Conservation (phyloP, 2,797 vertebrate genomes). For the Enoplosus armatus region DNA sequence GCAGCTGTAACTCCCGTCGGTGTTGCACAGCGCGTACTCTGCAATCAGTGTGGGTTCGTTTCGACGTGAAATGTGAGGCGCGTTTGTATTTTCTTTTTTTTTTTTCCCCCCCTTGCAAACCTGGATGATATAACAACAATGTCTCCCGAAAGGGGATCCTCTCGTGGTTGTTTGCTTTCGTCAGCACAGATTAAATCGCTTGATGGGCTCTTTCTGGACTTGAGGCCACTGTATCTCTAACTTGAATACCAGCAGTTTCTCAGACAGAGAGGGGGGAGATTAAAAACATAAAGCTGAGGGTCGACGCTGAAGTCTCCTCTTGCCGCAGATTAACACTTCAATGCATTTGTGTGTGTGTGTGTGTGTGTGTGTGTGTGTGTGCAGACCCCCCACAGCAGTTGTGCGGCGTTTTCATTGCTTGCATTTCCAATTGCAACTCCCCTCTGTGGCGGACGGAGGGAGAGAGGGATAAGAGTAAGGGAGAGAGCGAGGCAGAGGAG, state of each 20-base stretch:
- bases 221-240: neutral
- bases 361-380: slow-evolving; percentile 19
- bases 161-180: neutral
- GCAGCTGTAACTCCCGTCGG: slow-evolving; percentile 47
- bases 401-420: neutral
- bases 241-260: slow-evolving; percentile 35
- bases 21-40: slow-evolving; percentile 6
- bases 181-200: slow-evolving; percentile 19
- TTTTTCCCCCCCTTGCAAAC: slow-evolving; percentile 21
- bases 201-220: slow-evolving; percentile 22
- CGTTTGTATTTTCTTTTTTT: neutral
- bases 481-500: slow-evolving; percentile 26
- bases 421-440: slow-evolving; percentile 52
- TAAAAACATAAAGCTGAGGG: slow-evolving; percentile 49
- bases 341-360: slow-evolving; percentile 14
- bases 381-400: slow-evolving; percentile 5
- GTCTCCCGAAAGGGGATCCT: neutral
- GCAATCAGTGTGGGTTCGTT: too few relatives aligned
- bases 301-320: slow-evolving; percentile 25
- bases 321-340: slow-evolving; percentile 54
- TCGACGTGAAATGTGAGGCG: neutral
- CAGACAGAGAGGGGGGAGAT: slow-evolving; percentile 43
- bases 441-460: neutral
- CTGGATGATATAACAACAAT: neutral
- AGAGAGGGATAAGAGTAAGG: neutral